Base-by-base conservation (phyloP, 1,140 invertebrate genomes). In the Lordiphosa clarofinis region DNA sequence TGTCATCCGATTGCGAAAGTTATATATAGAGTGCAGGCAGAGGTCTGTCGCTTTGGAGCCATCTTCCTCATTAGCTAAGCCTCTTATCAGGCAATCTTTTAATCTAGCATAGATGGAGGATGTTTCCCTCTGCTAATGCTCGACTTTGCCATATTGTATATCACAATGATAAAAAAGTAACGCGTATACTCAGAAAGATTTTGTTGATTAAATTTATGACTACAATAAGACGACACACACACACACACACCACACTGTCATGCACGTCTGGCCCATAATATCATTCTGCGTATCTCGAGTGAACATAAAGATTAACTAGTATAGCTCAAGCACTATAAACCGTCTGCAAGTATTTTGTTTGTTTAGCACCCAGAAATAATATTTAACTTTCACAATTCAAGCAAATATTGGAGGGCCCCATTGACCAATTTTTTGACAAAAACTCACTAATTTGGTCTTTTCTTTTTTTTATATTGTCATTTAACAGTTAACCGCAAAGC, bases 141-240 rank as follows among this genome's bases (percentile, higher is more conserved):
- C 56, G 36, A 37, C 46, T 33, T 49, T 38, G 37, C 13, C 6
- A 28, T n/a, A 37, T 35, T 54, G 15, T 61, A 53, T 66, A 73
- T 61, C 48, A 56, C 37, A 73, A 47, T 21, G 39, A 70, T 70
- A 66, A 70, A 56, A 57, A 49, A 31, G 28, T 31, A 31, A 31
- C 28, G 7, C 40, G 50, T 36, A 8, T 15, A 49, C 50, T 5
- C 6, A 31, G 28, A 8, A 60, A 73, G 65, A 65, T 70, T 58
- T 46, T 46, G 24, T 86, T 86, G 70, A 86, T 79, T 84, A 84
- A 84, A 84, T 84, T 84, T 84, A 84, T 86, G 79, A 86, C 63
- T 70, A 59, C 54, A 75, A 75, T 62, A 68, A 78, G 43, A 46
- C 24, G 43, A 33, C 43, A 46, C n/a, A 12, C 28, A 28, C 31